These are phyloP conservation scores for Leptinotarsa lineolata DNA, from an alignment of 1,140 invertebrate species.

Conservation along the genomic window DNA sequence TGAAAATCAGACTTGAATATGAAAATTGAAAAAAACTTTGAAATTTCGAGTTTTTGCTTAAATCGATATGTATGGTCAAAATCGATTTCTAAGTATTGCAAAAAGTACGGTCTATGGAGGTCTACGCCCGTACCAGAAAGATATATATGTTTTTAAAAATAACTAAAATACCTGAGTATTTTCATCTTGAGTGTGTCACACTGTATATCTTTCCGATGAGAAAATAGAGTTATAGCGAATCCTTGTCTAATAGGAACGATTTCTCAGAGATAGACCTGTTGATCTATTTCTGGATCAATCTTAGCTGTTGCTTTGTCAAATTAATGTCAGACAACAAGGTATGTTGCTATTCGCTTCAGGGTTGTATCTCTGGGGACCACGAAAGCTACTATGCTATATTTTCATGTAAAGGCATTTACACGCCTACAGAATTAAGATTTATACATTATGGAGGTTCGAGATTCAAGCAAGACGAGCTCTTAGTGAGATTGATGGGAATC, in stretches of 20 bases:
- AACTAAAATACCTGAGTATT: no score
- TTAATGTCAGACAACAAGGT: constrained; percentile 21
- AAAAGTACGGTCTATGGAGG: no score
- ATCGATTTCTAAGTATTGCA: no score
- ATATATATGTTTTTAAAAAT: no score
- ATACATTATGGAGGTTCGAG: constrained; percentile 17
- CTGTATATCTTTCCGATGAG: not conserved
- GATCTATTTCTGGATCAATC: constrained; percentile 20
- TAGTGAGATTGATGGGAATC: constrained; percentile 20
- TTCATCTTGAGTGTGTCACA: no score
- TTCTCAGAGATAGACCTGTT: constrained; percentile 17
- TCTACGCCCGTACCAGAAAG: no score
- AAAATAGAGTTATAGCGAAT: not conserved
- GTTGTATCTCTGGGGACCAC: constrained; percentile 9
- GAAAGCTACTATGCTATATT: constrained; percentile 1
- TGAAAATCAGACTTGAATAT: no score
- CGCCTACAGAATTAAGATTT: constrained; percentile 13
- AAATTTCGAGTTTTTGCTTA: no score
- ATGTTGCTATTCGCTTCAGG: constrained; percentile 13
- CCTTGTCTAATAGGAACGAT: not conserved
- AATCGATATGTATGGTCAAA: no score
- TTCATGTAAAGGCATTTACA: constrained; percentile 16
- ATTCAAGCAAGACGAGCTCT: constrained; percentile 1
- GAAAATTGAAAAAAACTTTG: no score
- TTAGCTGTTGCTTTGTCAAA: constrained; percentile 24